Percentiles rank a stretch among this genome's conserved stretches.
Conservation (phyloP, 1,140 invertebrate genomes). For the Zaprionus ghesquierei region DNA sequence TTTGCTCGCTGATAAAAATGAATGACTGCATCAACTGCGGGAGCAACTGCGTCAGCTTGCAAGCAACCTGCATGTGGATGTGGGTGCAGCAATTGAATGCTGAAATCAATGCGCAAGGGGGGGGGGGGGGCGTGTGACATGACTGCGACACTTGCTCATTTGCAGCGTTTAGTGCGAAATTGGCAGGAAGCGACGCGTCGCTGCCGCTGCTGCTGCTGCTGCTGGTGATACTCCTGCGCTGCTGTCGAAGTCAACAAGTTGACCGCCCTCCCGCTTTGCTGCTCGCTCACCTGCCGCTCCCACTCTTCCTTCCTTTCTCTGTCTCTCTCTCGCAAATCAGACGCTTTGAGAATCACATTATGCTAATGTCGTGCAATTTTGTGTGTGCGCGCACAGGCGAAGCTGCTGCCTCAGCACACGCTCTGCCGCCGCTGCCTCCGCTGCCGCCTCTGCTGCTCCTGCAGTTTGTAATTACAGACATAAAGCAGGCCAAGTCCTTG, state of each 20-base stretch:
- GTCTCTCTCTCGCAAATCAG: constrained; percentile 50
- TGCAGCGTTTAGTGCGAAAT: constrained; percentile 69
- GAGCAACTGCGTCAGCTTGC: no score
- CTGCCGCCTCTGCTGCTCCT: not conserved
- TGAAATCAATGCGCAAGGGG: constrained; percentile 35
- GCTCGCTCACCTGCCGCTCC: not conserved
- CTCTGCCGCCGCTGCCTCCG: not conserved
- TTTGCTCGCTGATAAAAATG: constrained; percentile 66
- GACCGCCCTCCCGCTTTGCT: constrained; percentile 20
- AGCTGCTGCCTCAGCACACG: constrained; percentile 9
- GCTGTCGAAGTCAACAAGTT: constrained; percentile 42
- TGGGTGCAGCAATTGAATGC: not conserved
- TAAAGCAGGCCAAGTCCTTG: constrained; percentile 57
- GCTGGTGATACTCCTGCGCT: not conserved
- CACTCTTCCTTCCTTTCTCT: not conserved
- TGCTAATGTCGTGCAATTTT: constrained; percentile 69
- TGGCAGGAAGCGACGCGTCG: constrained; percentile 63
- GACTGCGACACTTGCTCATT: constrained; percentile 70
- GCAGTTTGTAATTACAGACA: constrained; percentile 64
- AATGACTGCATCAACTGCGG: constrained; percentile 58
- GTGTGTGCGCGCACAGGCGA: not conserved
- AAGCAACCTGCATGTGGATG: no score
- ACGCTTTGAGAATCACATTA: constrained; percentile 71
- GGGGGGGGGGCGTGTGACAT: constrained; percentile 6
- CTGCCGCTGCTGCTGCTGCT: constrained; percentile 8